Evolutionary conservation across 35 echinoderm and acorn worm genomes (phyloP).

Genomic region (Strongylocentrotus purpuratus): DNA sequence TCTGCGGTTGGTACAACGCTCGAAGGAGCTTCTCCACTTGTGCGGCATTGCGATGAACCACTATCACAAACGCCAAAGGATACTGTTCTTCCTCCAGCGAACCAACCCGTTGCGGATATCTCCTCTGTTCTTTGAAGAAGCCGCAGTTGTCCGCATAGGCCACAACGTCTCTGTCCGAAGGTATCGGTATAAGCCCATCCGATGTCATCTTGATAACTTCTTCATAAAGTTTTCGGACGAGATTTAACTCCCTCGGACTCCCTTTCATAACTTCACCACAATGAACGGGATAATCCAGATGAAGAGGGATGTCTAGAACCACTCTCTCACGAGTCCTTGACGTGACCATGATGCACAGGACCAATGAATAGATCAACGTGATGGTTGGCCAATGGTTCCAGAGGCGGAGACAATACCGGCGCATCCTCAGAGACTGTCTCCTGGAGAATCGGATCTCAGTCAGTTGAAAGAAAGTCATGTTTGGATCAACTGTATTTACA

Average conservation of each 20-base stretch:
- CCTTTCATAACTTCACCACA: neutral
- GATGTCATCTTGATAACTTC: neutral
- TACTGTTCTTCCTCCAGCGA: conserved; percentile 62
- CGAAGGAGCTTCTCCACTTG: conserved; percentile 71
- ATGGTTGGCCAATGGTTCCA: neutral
- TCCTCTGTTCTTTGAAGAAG: conserved; percentile 46
- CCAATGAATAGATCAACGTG: neutral
- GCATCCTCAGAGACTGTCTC: neutral
- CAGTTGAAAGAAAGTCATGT: neutral
- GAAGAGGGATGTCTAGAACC: neutral
- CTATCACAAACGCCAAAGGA: conserved; percentile 64
- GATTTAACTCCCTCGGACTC: neutral
- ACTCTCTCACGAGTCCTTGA: neutral
- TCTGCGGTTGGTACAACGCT: conserved; percentile 76
- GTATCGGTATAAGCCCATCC: conserved; percentile 32
- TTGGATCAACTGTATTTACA: neutral
- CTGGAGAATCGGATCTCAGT: neutral
- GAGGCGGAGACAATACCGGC: neutral
- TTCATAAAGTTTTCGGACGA: neutral
- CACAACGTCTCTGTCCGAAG: conserved; percentile 54
- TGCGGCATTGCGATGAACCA: conserved; percentile 60
- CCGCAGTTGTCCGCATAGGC: conserved; percentile 54
- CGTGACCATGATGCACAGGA: neutral
- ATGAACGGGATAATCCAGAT: neutral
- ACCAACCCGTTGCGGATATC: conserved; percentile 48